These are phyloP conservation scores for Orchestia grillus DNA, from an alignment of 1,140 invertebrate species.

Conservation along the genomic window DNA sequence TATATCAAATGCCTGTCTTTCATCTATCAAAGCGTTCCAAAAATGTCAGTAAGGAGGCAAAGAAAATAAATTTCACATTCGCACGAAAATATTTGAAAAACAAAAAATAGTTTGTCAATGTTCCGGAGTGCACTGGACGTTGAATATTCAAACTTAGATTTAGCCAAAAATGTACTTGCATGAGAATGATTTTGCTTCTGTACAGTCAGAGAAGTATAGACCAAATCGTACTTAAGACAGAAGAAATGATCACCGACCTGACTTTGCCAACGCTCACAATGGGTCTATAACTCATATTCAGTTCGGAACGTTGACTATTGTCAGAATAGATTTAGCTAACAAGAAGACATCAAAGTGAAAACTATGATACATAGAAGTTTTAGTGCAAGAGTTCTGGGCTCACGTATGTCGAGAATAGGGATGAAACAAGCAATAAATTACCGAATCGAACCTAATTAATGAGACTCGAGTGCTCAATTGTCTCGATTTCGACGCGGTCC, in stretches of 20 bases:
- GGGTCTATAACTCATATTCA: not conserved
- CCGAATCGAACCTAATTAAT: slow-evolving; percentile 10
- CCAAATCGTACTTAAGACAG: not conserved
- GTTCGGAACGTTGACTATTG: not conserved
- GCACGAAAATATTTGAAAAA: too few species aligned
- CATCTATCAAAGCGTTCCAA: too few species aligned
- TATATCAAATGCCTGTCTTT: too few species aligned
- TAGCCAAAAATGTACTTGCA: not conserved
- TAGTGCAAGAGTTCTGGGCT: not conserved
- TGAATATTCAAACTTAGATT: too few species aligned
- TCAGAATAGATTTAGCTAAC: not conserved
- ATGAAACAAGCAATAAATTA: not conserved
- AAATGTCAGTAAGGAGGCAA: too few species aligned
- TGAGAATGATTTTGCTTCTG: not conserved
- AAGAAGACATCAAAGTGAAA: not conserved
- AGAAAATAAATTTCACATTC: too few species aligned
- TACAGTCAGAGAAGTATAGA: not conserved
- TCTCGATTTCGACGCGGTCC: not conserved
- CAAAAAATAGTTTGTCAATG: too few species aligned
- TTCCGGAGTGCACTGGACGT: too few species aligned
- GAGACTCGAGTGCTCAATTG: slow-evolving; percentile 9
- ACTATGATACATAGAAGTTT: not conserved
- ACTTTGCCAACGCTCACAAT: not conserved
- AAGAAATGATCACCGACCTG: not conserved
- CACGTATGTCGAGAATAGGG: not conserved